Conservation (phyloP, 2,113 vertebrate species). For the Colistium nudipinnis region DNA sequence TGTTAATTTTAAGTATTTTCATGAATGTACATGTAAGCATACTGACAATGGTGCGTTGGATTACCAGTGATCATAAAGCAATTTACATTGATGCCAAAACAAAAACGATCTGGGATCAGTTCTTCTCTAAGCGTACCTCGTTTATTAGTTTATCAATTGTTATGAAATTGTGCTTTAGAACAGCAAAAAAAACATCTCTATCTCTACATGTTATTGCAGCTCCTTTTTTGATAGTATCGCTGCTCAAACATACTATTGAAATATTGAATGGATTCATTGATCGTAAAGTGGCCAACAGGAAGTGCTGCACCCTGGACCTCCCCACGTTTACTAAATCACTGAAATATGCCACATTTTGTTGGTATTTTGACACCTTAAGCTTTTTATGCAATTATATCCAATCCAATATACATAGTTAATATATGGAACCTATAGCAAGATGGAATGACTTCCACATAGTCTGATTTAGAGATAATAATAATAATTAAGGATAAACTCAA, state of each 20-base stretch:
- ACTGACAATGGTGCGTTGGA: too few species aligned
- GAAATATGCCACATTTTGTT: neutral
- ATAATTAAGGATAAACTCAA: neutral
- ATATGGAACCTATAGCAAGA: neutral
- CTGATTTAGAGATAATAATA: neutral
- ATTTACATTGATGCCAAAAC: too few species aligned
- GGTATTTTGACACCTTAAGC: neutral
- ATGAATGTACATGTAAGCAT: too few species aligned
- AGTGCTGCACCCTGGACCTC: neutral
- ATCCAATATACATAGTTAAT: too few species aligned
- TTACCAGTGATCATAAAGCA: neutral
- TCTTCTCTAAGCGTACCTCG: too few species aligned
- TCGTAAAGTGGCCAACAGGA: slow-evolving; percentile 27
- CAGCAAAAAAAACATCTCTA: too few species aligned
- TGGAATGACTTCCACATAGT: neutral
- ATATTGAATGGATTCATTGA: slow-evolving; percentile 39
- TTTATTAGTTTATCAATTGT: too few species aligned
- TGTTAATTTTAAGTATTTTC: too few species aligned
- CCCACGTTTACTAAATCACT: slow-evolving; percentile 8
- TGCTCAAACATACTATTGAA: slow-evolving; percentile 14
- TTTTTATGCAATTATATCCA: too few species aligned
- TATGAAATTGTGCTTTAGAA: too few species aligned
- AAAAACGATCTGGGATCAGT: too few species aligned
- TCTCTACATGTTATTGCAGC: neutral
- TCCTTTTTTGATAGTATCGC: slow-evolving; percentile 11